phyloP scores from a whole-genome alignment of 1,140 invertebrate genomes.

The Mycetomoellerius zeteki region DNA sequence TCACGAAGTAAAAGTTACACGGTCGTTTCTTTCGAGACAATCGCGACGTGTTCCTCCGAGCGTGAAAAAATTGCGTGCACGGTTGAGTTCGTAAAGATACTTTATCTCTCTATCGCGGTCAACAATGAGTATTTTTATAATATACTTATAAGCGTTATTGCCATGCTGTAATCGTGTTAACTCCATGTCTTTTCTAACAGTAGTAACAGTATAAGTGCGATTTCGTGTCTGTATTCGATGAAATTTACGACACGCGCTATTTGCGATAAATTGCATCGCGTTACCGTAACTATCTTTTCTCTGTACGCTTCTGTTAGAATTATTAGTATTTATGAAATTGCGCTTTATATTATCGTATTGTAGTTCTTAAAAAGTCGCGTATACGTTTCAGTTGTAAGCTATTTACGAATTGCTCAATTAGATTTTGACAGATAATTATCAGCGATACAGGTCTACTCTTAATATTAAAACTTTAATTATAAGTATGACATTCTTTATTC shows the following conservation, averaged over 20 bases:
- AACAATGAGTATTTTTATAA: conserved; percentile 45
- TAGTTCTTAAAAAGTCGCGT: background rate
- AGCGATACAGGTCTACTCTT: background rate
- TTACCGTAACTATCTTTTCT: conserved; percentile 32
- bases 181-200: background rate
- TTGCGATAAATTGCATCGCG: conserved; percentile 56
- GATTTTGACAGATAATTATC: background rate
- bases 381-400: no score
- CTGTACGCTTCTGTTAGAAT: background rate
- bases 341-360: background rate
- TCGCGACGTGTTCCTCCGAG: conserved; percentile 39
- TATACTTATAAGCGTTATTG: background rate
- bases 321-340: conserved; percentile 29
- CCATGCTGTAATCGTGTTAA: conserved; percentile 9
- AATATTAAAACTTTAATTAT: background rate
- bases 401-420: background rate
- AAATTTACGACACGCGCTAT: conserved; percentile 59
- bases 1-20: conserved; percentile 16
- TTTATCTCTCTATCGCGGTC: conserved; percentile 29
- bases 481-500: background rate
- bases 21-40: conserved; percentile 46
- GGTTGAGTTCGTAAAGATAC: background rate
- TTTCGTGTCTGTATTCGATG: conserved; percentile 42
- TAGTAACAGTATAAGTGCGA: background rate
- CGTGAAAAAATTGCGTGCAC: conserved; percentile 47